Percentiles rank a stretch among this genome's conserved stretches.
These are phyloP conservation scores for Drosophila nigricruria DNA, from an alignment of 2,888 invertebrate genomes.

Conservation along the genomic window DNA sequence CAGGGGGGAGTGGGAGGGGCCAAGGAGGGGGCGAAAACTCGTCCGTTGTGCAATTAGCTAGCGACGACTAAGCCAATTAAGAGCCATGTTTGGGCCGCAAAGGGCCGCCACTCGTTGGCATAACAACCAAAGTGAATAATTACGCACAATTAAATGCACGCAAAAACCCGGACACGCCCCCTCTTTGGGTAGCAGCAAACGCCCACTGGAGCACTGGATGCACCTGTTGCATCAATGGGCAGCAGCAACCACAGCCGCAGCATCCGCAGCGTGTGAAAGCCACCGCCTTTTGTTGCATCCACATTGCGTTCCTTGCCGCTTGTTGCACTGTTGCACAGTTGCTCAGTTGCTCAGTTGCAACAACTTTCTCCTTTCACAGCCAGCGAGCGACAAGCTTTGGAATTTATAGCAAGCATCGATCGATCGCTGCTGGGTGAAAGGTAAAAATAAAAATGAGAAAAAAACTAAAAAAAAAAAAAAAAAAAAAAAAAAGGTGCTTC, in stretches of 20 bases:
- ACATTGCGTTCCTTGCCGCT: conserved; percentile 46
- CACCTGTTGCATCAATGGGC: conserved; percentile 51
- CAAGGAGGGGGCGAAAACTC: not conserved
- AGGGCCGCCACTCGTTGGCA: conserved; percentile 37
- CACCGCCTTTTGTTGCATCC: conserved; percentile 47
- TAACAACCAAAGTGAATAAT: conserved; percentile 71
- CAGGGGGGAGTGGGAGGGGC: not conserved
- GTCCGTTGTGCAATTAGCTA: conserved; percentile 55
- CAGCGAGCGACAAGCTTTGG: conserved; percentile 35
- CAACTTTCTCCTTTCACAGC: conserved; percentile 70
- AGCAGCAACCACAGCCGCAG: conserved; percentile 8
- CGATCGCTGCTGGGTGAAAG: conserved; percentile 45
- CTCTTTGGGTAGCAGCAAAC: not conserved
- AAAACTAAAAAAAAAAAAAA: conserved; percentile 39
- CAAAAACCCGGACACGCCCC: conserved; percentile 29
- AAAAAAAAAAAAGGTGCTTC: conserved; percentile 38
- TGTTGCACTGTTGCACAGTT: conserved; percentile 18
- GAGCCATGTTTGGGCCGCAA: conserved; percentile 35
- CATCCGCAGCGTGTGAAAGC: conserved; percentile 52
- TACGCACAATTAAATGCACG: conserved; percentile 76
- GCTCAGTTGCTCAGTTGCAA: conserved; percentile 12
- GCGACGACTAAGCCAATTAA: conserved; percentile 58
- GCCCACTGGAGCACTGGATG: conserved; percentile 21
- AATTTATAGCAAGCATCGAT: conserved; percentile 52
- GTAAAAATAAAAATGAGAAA: conserved; percentile 39